phyloP scores from a whole-genome alignment of 2,797 vertebrate species.

The Aphelocoma californica region DNA sequence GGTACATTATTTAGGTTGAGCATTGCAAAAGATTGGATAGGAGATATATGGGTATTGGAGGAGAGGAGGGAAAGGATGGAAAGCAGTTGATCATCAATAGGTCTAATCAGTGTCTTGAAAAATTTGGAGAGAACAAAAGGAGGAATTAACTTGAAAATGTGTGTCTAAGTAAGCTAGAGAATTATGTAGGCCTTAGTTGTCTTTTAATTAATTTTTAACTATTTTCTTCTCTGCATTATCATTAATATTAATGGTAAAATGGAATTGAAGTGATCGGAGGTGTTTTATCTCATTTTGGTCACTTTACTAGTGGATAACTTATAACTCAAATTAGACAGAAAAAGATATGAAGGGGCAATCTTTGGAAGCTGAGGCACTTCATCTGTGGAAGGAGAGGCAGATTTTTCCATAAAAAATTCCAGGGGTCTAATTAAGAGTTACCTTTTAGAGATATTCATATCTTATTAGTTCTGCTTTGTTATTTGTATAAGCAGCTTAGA shows the following conservation, averaged over 20 bases:
- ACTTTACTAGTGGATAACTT: not conserved
- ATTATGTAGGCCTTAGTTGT: not conserved
- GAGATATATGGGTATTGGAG: not conserved
- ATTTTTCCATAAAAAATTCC: not conserved
- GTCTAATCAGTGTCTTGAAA: not conserved
- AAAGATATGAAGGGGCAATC: not conserved
- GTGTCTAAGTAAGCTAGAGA: not conserved
- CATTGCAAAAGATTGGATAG: not conserved
- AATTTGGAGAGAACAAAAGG: not conserved
- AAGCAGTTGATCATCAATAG: not conserved
- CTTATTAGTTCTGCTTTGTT: conserved; percentile 4
- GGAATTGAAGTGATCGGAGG: not conserved
- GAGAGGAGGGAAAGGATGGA: not conserved
- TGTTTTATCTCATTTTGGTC: not conserved
- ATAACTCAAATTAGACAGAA: not conserved
- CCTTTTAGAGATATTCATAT: not conserved
- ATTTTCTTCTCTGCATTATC: not conserved
- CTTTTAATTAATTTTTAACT: not conserved
- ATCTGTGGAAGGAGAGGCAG: not conserved
- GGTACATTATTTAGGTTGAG: not conserved
- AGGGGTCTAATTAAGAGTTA: not conserved
- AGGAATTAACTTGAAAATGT: not conserved
- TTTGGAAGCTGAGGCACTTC: not conserved
- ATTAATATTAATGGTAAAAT: not conserved
- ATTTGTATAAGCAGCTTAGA: not conserved